Conservation (phyloP, 2,113 vertebrate species). For the Pimephales promelas region DNA sequence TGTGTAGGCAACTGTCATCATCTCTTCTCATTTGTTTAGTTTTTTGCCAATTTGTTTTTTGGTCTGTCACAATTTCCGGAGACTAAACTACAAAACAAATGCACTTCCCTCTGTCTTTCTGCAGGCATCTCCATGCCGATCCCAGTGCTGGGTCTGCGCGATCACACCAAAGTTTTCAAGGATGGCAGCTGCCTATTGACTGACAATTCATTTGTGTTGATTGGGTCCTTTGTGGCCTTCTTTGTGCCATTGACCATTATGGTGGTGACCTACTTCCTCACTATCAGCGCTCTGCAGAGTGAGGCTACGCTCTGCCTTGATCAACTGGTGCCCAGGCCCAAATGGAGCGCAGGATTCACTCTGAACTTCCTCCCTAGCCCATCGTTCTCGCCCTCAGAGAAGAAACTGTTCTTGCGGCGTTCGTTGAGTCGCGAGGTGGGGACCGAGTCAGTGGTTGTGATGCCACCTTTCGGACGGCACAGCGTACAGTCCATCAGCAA, state of each 20-base stretch:
- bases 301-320: conserved; percentile 87
- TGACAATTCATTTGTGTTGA: conserved; percentile 88
- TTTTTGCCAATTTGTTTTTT: background rate
- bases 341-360: conserved; percentile 78
- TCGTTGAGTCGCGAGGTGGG: conserved; percentile 80
- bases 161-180: conserved; percentile 91
- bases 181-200: conserved; percentile 86
- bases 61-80: background rate
- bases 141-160: conserved; percentile 88
- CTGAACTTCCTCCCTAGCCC: conserved; percentile 85
- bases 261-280: conserved; percentile 95
- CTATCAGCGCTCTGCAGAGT: conserved; percentile 88
- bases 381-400: conserved; percentile 82
- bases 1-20: background rate
- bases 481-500: conserved; percentile 95
- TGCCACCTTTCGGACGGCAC: conserved; percentile 76
- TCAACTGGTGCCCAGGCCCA: conserved; percentile 83
- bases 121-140: conserved; percentile 90
- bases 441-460: conserved; percentile 34
- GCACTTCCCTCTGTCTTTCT: background rate
- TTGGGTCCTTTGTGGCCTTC: conserved; percentile 93
- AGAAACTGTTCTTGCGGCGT: conserved; percentile 85
- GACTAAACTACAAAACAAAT: background rate
- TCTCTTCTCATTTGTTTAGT: background rate
- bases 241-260: conserved; percentile 94